phyloP scores from a whole-genome alignment of 2,797 vertebrate species.

The Pseudomugil tenellus region DNA sequence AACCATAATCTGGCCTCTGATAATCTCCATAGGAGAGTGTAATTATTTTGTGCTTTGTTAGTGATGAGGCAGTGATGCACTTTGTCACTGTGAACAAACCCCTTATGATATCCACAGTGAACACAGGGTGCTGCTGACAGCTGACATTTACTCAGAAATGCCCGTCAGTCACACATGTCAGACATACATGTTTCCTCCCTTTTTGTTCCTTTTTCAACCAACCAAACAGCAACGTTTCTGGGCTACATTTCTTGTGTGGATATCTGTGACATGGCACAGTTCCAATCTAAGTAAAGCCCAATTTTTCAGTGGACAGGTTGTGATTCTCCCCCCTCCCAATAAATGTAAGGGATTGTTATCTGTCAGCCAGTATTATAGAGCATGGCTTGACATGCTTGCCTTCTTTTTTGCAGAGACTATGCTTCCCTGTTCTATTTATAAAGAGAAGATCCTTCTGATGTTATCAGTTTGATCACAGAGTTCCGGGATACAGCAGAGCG shows the following conservation, averaged over 20 bases:
- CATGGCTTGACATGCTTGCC: slow-evolving; percentile 29
- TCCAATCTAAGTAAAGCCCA: slow-evolving; percentile 41
- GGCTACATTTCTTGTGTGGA: slow-evolving; percentile 4
- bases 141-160: slow-evolving; percentile 67
- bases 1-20: slow-evolving; percentile 9
- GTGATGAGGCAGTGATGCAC: slow-evolving; percentile 34
- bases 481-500: slow-evolving; percentile 38
- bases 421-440: slow-evolving; percentile 52
- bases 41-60: slow-evolving; percentile 47
- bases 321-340: slow-evolving; percentile 14
- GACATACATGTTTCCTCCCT: slow-evolving; percentile 19
- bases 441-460: slow-evolving; percentile 53
- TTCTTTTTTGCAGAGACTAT: slow-evolving; percentile 35
- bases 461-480: slow-evolving; percentile 67
- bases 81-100: slow-evolving; percentile 38
- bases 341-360: slow-evolving; percentile 46
- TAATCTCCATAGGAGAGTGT: slow-evolving; percentile 33
- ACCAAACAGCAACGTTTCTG: slow-evolving; percentile 1
- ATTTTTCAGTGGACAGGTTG: slow-evolving; percentile 27
- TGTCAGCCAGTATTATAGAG: slow-evolving; percentile 52
- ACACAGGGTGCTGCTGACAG: slow-evolving; percentile 53
- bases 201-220: slow-evolving; percentile 23
- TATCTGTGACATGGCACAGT: slow-evolving; percentile 6
- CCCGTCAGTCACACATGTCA: slow-evolving; percentile 59
- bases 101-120: slow-evolving; percentile 40